phyloP scores from a whole-genome alignment of 2,888 invertebrate species.

The Hyppa rectilinea region DNA sequence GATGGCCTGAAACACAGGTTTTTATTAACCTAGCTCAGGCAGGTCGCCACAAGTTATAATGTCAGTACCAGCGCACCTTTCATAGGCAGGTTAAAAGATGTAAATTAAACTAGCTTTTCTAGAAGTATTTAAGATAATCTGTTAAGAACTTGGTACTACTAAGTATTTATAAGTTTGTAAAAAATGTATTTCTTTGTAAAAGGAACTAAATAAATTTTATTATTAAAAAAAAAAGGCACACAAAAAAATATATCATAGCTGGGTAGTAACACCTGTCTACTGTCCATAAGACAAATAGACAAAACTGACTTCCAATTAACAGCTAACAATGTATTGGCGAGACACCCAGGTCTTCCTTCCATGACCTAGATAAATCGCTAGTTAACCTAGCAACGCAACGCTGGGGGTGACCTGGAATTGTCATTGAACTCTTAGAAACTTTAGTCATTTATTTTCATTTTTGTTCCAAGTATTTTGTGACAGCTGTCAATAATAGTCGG shows the following conservation, averaged over 20 bases:
- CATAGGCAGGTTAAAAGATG: no score
- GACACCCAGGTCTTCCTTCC: slow-evolving; percentile 22
- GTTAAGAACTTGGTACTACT: no score
- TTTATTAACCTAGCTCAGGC: no score
- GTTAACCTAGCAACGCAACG: slow-evolving; percentile 35
- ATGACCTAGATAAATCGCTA: slow-evolving; percentile 47
- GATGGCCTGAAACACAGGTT: no score
- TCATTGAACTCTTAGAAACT: slow-evolving; percentile 46
- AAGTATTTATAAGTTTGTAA: no score
- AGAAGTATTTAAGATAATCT: no score
- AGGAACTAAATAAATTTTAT: no score
- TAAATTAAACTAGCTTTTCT: no score
- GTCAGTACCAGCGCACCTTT: no score
- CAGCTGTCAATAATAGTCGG: neutral
- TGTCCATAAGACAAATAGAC: neutral
- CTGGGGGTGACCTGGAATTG: slow-evolving; percentile 41
- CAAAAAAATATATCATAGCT: neutral
- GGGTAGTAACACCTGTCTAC: neutral
- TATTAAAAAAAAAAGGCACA: no score
- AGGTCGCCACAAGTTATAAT: no score
- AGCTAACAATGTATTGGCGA: slow-evolving; percentile 48
- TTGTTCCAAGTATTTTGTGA: slow-evolving; percentile 17
- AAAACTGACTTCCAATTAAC: slow-evolving; percentile 16
- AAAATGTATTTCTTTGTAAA: no score
- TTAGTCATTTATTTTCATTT: slow-evolving; percentile 36